Base-by-base conservation (phyloP, 2,888 invertebrate species). In the Rotaria sp. region DNA sequence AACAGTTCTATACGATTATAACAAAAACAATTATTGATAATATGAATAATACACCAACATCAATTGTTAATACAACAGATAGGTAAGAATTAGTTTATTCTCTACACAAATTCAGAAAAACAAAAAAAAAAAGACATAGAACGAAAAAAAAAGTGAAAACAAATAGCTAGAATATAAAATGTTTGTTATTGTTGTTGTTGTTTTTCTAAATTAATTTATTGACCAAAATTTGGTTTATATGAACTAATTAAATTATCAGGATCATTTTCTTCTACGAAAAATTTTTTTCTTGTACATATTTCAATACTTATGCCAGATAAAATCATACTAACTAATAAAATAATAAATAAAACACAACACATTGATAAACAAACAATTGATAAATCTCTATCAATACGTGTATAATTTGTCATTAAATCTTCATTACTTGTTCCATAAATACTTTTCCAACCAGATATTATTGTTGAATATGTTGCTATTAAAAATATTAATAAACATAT, bases 401-500 rank as follows among this genome's bases (percentile, higher is more conserved):
- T 45, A 45, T 45, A 45, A 26, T 10, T 15, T 80, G 80, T 26
- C 80, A 80, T 80, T 26, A 18, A 45, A 80, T 80, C 15, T 41
- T 45, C 80, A 45, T 80, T 15, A 45, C 41, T 80, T 41, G 45
- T 75, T 41, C 45, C n/a, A 45, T 80, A 80, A 21, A 80, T 80
- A n/a, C 13, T 80, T 15, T 80, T 45, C 80, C 80, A 80, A 13
- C 45, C 80, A 5, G 45, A n/a, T 21, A 80, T 80, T 26, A 35
- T 80, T n/a, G 45, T 80, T n/a, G 84, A 84, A 52, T 84, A 84
- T 13, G 55, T 7, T 35, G 41, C 52, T 11, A 84, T 55, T 41
- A 84, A 41, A 59, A 84, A 84, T 84, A 84, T 52, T 38, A 41
- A 52, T 57, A 84, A 41, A 84, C 13, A 84, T 38, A 84, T 26